Evolutionary conservation across 1,140 invertebrate genomes (phyloP).

Genomic region (Gonatopus flavifemur): DNA sequence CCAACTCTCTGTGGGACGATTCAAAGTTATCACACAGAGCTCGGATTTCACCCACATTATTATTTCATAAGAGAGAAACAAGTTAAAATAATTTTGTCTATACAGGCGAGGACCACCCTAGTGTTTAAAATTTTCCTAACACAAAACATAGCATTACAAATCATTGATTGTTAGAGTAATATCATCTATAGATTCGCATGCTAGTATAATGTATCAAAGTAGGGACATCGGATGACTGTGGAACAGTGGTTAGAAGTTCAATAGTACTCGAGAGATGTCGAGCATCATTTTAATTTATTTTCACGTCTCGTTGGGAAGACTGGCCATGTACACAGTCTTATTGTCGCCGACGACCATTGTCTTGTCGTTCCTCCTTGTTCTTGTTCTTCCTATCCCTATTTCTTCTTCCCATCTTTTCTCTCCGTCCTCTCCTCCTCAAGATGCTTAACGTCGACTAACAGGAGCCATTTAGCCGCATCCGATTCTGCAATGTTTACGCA

Average conservation of each 20-base stretch:
- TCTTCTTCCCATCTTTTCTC: slow-evolving; percentile 4
- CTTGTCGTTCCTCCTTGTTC: slow-evolving; percentile 36
- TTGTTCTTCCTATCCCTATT: slow-evolving; percentile 9
- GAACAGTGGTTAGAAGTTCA: neutral
- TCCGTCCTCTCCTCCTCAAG: slow-evolving; percentile 1
- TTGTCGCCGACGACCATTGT: slow-evolving; percentile 47
- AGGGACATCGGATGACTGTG: neutral
- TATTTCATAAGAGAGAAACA: too few species aligned
- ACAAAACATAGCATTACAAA: too few species aligned
- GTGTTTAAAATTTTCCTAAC: too few species aligned
- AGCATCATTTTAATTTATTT: slow-evolving; percentile 46
- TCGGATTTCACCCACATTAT: too few species aligned
- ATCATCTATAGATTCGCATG: too few species aligned
- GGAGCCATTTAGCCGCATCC: slow-evolving; percentile 26
- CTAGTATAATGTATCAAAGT: too few species aligned
- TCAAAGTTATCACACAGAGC: too few species aligned
- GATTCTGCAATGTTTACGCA: slow-evolving; percentile 23
- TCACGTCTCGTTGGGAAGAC: slow-evolving; percentile 19
- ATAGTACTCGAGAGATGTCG: too few species aligned
- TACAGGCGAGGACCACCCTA: too few species aligned
- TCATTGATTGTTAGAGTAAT: neutral
- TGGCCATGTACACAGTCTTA: slow-evolving; percentile 32
- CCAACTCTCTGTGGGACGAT: too few species aligned
- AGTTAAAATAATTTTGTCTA: too few species aligned
- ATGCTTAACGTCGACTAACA: too few species aligned